A percentile compares a stretch with the other conserved stretches of the same genome.
These are phyloP conservation scores for Micromys minutus DNA, from an alignment of 2,113 vertebrate species.

Conservation along the genomic window DNA sequence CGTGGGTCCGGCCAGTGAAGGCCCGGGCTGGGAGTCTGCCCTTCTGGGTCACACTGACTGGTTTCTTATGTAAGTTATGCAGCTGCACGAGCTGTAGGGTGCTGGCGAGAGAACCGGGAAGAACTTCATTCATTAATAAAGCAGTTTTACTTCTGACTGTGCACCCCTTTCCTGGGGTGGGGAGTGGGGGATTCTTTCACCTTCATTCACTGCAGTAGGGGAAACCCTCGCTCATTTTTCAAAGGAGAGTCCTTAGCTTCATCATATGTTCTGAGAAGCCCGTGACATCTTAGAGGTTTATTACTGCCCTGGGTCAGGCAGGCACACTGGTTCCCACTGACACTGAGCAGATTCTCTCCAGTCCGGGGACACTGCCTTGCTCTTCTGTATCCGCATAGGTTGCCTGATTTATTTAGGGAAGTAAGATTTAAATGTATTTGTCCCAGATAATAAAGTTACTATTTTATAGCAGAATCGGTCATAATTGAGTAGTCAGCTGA, in stretches of 20 bases:
- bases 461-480: neutral
- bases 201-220: neutral
- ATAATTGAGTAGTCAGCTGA: neutral
- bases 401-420: neutral
- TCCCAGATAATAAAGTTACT: neutral
- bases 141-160: neutral
- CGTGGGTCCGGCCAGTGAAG: neutral
- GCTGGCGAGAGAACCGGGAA: neutral
- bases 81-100: neutral
- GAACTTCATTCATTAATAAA: neutral
- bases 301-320: neutral
- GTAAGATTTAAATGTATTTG: neutral
- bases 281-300: neutral
- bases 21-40: neutral
- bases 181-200: neutral
- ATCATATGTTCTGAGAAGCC: neutral
- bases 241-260: neutral
- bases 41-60: neutral
- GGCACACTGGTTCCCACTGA: neutral
- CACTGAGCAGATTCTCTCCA: neutral
- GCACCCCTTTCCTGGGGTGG: neutral
- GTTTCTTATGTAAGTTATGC: conserved; percentile 29
- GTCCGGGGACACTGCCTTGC: neutral
- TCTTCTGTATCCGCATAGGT: neutral
- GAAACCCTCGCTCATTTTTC: neutral